Evolutionary conservation across 2,797 vertebrate genomes (phyloP).

Genomic region (Potorous gilbertii): DNA sequence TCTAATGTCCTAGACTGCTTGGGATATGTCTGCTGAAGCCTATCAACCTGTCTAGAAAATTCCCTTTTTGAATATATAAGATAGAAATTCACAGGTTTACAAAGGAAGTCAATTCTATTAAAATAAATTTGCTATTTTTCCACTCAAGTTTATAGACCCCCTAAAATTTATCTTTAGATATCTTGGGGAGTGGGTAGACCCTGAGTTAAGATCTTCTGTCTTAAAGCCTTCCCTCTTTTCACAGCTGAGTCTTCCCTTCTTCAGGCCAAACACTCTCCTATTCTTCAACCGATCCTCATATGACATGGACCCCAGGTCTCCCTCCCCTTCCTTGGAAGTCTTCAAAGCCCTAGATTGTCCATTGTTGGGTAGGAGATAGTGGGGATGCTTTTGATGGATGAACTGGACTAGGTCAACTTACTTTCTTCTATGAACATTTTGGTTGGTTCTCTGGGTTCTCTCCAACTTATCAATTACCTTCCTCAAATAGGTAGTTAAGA

Average conservation of each 20-base stretch:
- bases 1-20: fast-evolving
- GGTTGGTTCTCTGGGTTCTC: neutral
- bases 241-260: neutral
- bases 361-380: neutral
- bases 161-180: neutral
- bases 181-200: neutral
- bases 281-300: neutral
- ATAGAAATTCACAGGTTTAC: neutral
- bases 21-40: neutral
- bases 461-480: neutral
- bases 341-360: neutral
- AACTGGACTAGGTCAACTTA: neutral
- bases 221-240: neutral
- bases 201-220: neutral
- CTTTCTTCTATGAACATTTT: neutral
- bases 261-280: neutral
- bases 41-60: neutral
- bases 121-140: neutral
- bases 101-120: neutral
- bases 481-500: neutral
- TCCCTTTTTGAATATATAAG: neutral
- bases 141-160: neutral
- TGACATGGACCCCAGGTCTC: neutral
- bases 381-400: neutral
- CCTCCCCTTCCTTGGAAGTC: neutral